Base-by-base conservation (phyloP, 1,140 invertebrate species). In the Bombus impatiens region DNA sequence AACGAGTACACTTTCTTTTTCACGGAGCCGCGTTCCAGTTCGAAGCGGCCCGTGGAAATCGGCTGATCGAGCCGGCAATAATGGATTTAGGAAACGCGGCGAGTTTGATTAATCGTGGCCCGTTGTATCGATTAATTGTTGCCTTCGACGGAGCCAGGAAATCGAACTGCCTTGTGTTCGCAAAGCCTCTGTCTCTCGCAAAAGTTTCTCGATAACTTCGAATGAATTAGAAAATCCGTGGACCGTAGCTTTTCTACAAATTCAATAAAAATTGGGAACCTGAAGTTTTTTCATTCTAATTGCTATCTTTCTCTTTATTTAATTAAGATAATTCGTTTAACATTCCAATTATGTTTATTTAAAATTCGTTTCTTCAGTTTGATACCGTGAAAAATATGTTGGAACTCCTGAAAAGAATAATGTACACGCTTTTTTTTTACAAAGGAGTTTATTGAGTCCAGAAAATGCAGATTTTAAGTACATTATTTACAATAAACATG, bases 61-160 rank as follows among this genome's bases (percentile, higher is more conserved):
- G 75, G 37, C 65, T 59, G 76, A 78, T 70, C 70, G 65, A 78
- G 57, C 75, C 10, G 65, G 65, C 65, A 67, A 84, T 78, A 84
- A 78, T 84, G 65, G 82, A 84, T 78, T 82, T 84, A 78, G 75
- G 75, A 84, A 84, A 78, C 75, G 75, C 65, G 32, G 28, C 65
- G 75, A 42, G 82, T 53, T 78, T 78, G 82, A 84, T 84, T 84
- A 84, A 84, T 84, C 62, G 82, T 13, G 28, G 76, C 76, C 22
- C 25, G 74, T 10, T 68, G 35, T 78, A 78, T 84, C 82, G 82
- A 84, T 84, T 84, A 78, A 84, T 84, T 35, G 82, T 57, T 78
- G 37, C 75, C 81, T 22, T 57, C 44, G 75, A 57, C 62, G 28
- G 13, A 28, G 13, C 6, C 25, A 40, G 25, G 65, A 57, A 84